Conservation (phyloP, 2,888 invertebrate species). For the Hypomecis punctinalis region DNA sequence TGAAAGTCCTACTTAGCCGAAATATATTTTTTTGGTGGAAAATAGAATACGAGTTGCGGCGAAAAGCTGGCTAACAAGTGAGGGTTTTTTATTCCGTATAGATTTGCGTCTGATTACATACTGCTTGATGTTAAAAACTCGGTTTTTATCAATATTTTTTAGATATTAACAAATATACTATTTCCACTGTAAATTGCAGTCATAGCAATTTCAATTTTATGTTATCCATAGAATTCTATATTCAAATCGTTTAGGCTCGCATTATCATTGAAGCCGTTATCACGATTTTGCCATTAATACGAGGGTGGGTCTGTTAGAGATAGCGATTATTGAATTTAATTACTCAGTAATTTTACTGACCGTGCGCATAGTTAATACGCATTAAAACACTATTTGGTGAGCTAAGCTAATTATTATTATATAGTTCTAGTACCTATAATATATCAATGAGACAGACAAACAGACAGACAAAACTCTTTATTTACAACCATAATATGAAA, state of each 20-base stretch:
- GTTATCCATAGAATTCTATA: conserved; percentile 45
- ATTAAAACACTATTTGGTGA: no score
- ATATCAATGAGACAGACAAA: no score
- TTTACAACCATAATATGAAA: no score
- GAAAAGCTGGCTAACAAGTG: background rate
- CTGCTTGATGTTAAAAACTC: no score
- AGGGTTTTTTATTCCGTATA: no score
- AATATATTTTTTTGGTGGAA: background rate
- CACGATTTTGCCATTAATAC: conserved; percentile 38
- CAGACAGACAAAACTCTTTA: no score
- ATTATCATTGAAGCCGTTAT: conserved; percentile 38
- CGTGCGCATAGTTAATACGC: no score
- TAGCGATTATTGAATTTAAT: conserved; percentile 7
- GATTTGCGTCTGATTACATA: no score
- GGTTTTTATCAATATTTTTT: no score
- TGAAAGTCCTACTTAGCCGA: background rate
- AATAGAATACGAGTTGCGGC: background rate
- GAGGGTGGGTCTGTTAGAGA: conserved; percentile 19
- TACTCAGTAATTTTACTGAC: background rate
- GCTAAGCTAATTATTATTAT: no score
- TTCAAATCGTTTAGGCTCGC: conserved; percentile 48
- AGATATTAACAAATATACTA: no score
- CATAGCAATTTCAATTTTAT: conserved; percentile 2
- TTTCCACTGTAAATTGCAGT: background rate
- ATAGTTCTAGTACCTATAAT: no score